Base-by-base conservation (phyloP, 2,888 invertebrate species). In the Chouioia cunea region DNA sequence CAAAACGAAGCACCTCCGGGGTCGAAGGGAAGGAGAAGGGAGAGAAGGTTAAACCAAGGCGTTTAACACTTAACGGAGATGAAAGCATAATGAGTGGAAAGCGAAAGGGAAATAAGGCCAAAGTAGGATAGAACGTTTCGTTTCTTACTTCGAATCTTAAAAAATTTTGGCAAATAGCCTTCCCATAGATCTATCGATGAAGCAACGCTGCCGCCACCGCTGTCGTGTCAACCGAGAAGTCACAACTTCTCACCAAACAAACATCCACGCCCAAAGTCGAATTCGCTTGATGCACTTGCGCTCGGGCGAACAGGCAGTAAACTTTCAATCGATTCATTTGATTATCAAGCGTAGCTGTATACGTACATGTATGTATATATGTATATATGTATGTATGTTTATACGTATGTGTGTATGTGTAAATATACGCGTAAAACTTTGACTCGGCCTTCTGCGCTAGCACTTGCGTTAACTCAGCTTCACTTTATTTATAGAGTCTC, bases 201-300 rank as follows among this genome's bases (percentile, higher is more conserved):
- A 2, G 36, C 10, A 12, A 10, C 6, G 36, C 36, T 12, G 12
- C 15, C 62, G 54, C 50, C 62, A 36, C 48, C 52, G 23, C n/a
- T 43, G 15, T 12, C 6, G 36, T 6, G 10, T 1, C 6, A 3
- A 12, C 36, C 12, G 36, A 58, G 57, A 48, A 62, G 71, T 64
- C 57, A n/a, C n/a, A 64, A 47, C 63, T 63, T 12, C 64, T 20
- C 46, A 54, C 65, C 68, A 72, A 69, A 59, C 71, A 70, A 71
- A 65, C 67, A 57, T 65, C 44, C 57, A 53, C 16, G 48, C 44
- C n/a, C n/a, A 52, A 50, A 67, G 53, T 65, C 16, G 60, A 59
- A 70, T 67, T 64, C 69, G 57, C 56, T 27, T 43, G 53, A 20
- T 22, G 2, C 22, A 12, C 47, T 48, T 53, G 48, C 15, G 20